Conservation (phyloP, 2,888 invertebrate species). For the Trichogramma dendrolimi region DNA sequence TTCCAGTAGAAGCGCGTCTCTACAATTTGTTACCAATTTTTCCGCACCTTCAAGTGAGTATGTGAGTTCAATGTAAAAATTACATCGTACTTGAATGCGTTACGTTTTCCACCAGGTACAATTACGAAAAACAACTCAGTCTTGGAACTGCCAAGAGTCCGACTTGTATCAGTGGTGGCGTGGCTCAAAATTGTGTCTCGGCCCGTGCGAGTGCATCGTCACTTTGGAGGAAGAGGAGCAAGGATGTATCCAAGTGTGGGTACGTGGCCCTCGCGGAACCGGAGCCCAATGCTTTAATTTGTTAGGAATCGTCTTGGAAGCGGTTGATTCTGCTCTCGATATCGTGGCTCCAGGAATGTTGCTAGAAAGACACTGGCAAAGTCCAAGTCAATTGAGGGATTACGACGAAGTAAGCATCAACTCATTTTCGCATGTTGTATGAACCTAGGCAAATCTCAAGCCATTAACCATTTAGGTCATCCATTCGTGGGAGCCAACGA, state of each 20-base stretch:
- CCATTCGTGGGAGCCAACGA: conserved; percentile 47
- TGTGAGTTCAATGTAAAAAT: conserved; percentile 44
- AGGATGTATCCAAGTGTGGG: conserved; percentile 63
- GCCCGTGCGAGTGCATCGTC: conserved; percentile 65
- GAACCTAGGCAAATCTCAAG: not conserved
- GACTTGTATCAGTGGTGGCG: conserved; percentile 71
- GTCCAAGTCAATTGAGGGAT: conserved; percentile 57
- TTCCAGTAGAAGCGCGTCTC: conserved; percentile 57
- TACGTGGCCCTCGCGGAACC: conserved; percentile 61
- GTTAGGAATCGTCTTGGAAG: conserved; percentile 63
- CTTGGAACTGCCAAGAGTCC: conserved; percentile 56
- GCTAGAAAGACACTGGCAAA: conserved; percentile 64
- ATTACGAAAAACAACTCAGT: conserved; percentile 57
- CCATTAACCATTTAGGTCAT: conserved; percentile 34
- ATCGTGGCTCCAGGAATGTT: conserved; percentile 66
- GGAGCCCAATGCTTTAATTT: conserved; percentile 64
- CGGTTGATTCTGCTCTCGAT: conserved; percentile 59
- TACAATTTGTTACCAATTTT: conserved; percentile 65
- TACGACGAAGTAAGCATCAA: conserved; percentile 43
- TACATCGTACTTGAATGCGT: not conserved
- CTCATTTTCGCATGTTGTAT: not conserved
- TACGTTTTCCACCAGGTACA: conserved; percentile 53
- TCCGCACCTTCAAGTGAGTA: conserved; percentile 63
- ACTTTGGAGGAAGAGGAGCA: conserved; percentile 58
- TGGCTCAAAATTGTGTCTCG: conserved; percentile 67